Conservation (phyloP, 1,140 invertebrate species). For the Drosophila gunungcola region DNA sequence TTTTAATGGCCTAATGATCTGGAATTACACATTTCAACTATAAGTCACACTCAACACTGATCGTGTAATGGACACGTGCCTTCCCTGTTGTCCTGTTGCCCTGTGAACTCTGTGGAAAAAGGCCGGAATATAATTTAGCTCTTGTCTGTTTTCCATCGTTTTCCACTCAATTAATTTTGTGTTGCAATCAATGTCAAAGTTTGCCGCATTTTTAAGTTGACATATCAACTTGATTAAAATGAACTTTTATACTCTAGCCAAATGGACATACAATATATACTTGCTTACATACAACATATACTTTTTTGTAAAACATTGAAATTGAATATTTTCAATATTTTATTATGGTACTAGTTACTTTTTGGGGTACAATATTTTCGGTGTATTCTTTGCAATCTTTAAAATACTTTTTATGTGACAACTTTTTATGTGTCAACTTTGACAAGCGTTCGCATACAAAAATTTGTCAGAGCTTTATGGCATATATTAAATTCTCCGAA, state of each 20-base stretch:
- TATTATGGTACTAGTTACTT: too few relatives aligned
- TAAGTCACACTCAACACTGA: neutral
- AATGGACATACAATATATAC: too few relatives aligned
- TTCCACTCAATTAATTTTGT: slow-evolving; percentile 73
- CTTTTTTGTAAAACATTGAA: too few relatives aligned
- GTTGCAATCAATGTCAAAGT: slow-evolving; percentile 63
- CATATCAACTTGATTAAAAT: slow-evolving; percentile 38
- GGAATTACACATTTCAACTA: neutral
- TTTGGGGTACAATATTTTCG: too few relatives aligned
- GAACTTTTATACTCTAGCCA: slow-evolving; percentile 32
- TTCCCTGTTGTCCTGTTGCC: slow-evolving; percentile 12
- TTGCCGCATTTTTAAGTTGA: slow-evolving; percentile 34
- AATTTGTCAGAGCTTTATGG: slow-evolving; percentile 1
- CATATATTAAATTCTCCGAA: slow-evolving; percentile 7
- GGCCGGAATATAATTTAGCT: slow-evolving; percentile 32
- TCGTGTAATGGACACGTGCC: slow-evolving; percentile 25
- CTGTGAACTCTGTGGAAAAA: neutral
- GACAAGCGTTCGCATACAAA: slow-evolving; percentile 41
- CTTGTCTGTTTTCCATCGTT: slow-evolving; percentile 28
- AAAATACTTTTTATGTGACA: slow-evolving; percentile 6
- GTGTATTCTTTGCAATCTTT: neutral
- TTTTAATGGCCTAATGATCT: slow-evolving; percentile 2
- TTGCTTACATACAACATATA: too few relatives aligned
- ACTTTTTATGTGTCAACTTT: neutral
- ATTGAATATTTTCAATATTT: too few relatives aligned